Evolutionary conservation across 2,888 invertebrate genomes (phyloP).

Genomic region (Uloborus plumipes): DNA sequence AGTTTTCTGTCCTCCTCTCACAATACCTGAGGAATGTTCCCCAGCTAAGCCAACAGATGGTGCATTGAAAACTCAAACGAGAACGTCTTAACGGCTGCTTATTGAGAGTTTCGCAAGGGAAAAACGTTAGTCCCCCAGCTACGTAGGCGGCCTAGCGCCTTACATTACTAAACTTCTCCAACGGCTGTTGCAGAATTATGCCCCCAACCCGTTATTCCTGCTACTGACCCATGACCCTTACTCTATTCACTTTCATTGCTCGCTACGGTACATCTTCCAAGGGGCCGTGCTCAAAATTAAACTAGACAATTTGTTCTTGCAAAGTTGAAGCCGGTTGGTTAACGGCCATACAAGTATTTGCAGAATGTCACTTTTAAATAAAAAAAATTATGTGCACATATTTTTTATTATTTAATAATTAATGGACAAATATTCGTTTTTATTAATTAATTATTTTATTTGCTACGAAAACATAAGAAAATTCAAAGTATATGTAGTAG

Average conservation of each 20-base stretch:
- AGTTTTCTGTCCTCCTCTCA: background rate
- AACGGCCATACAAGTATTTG: too few species aligned
- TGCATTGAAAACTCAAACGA: conserved; percentile 15
- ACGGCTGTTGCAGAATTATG: conserved; percentile 32
- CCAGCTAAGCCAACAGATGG: conserved; percentile 44
- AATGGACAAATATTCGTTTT: too few species aligned
- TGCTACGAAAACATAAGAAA: too few species aligned
- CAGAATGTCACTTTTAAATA: too few species aligned
- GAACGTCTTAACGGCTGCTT: background rate
- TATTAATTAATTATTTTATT: too few species aligned
- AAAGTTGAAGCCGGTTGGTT: background rate
- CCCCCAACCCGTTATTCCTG: conserved; percentile 61
- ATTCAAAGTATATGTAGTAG: too few species aligned
- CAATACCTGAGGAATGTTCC: conserved; percentile 32
- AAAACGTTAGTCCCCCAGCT: conserved; percentile 33
- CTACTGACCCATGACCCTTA: conserved; percentile 46
- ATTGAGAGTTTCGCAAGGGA: conserved; percentile 20
- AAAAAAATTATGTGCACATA: too few species aligned
- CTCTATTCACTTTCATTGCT: conserved; percentile 55
- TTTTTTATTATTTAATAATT: too few species aligned
- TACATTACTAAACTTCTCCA: conserved; percentile 35
- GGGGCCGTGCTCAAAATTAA: conserved; percentile 13
- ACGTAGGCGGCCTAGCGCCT: conserved; percentile 28
- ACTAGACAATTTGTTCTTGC: background rate
- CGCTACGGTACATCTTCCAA: conserved; percentile 11